phyloP scores from a whole-genome alignment of 2,113 vertebrate species.

The Leptodactylus fuscus region DNA sequence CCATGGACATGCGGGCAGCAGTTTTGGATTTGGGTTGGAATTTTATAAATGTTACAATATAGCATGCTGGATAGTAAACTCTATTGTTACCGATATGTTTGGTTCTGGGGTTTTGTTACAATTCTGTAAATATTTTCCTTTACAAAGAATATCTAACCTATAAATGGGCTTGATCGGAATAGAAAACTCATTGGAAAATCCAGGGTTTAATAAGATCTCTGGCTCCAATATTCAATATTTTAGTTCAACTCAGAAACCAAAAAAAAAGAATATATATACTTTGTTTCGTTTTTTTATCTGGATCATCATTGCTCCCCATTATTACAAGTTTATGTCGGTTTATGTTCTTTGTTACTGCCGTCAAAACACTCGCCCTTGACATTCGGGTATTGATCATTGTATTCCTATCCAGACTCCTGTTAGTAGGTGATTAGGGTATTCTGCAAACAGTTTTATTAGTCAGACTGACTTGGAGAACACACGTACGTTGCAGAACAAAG shows the following conservation, averaged over 20 bases:
- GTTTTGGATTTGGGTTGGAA: too few species aligned
- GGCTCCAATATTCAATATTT: not conserved
- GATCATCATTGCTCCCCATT: not conserved
- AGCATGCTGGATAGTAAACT: too few species aligned
- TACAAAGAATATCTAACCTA: too few species aligned
- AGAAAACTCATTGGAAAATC: too few species aligned
- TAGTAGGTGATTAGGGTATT: conserved; percentile 14
- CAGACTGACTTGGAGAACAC: not conserved
- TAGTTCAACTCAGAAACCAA: not conserved
- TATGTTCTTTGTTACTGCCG: conserved; percentile 9
- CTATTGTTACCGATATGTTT: too few species aligned
- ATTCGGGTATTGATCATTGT: conserved; percentile 9
- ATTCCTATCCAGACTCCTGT: conserved; percentile 8
- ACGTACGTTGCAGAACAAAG: conserved; percentile 6
- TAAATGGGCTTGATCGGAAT: too few species aligned
- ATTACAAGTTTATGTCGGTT: not conserved
- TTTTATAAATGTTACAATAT: too few species aligned
- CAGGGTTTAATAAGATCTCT: not conserved
- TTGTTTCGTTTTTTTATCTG: not conserved
- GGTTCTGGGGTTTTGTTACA: too few species aligned
- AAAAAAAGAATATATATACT: not conserved
- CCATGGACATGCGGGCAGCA: too few species aligned
- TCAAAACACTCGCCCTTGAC: conserved; percentile 9
- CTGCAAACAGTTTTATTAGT: conserved; percentile 11
- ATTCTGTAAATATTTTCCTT: too few species aligned